Base-by-base conservation (phyloP, 2,113 vertebrate species). In the Misgurnus anguillicaudatus region DNA sequence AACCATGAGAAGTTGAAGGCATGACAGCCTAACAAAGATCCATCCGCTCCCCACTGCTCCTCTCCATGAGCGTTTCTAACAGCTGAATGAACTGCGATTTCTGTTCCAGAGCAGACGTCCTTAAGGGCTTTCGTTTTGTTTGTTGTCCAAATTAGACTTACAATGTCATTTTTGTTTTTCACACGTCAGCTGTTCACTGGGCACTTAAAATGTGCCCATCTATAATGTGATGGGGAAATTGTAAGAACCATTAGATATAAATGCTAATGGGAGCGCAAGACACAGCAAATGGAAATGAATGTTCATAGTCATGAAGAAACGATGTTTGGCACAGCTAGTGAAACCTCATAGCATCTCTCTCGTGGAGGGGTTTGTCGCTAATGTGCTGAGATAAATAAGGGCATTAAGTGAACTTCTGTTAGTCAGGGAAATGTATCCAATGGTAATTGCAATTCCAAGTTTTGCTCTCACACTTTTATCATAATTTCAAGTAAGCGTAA, bases 381-480 rank as follows among this genome's bases (percentile, higher is more conserved):
- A 75, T 51, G 55, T 57, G 21, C 64, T 66, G 39, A 9, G 42
- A 8, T 51, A 51, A 57, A 19, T 57, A n/a, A 61, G 39, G 53
- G 57, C 51, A 72, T 47, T 48, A 62, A 80, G 38, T 74, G n/a
- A 67, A 51, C 62, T 38, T 41, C 47, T 53, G 9, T 69, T 76
- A 38, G 63, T 65, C 16, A 55, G 63, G 63, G 41, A 74, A 53
- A 45, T 39, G 4, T 21, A 17, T 36, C 62, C 45, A 19, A 38
- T 41, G 66, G 45, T 80, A 72, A 80, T 80, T 67, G 47, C 61
- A 58, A 66, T 77, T 48, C 53, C 66, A 71, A 62, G 62, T 80
- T 80, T 74, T 74, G 63, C 75, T 74, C 55, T 64, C 38, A 24
- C 39, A 68, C 73, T 65, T 41, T 69, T n/a, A 31, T 45, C 67